These are phyloP conservation scores for Lepus timidus DNA, from an alignment of 2,113 vertebrate genomes.

Conservation along the genomic window DNA sequence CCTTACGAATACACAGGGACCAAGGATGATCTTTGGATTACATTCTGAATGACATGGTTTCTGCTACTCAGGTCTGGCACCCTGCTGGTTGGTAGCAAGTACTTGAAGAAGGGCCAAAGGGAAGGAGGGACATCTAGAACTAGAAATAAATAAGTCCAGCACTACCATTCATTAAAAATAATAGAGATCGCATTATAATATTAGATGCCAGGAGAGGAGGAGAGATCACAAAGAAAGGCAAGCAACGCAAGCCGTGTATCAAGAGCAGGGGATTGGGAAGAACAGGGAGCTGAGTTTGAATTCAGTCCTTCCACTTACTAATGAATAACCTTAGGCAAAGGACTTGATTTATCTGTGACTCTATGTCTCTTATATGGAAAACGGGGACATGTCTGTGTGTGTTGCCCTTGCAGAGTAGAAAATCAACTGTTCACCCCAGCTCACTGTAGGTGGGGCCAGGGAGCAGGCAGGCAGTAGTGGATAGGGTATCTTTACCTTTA, in stretches of 20 bases:
- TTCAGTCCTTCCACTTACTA: neutral
- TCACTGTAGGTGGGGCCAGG: neutral
- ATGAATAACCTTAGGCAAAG: neutral
- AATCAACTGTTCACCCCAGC: neutral
- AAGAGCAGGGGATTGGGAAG: neutral
- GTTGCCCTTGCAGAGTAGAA: neutral
- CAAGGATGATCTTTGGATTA: fast-evolving
- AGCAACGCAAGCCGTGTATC: neutral
- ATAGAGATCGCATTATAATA: neutral
- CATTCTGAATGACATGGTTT: neutral
- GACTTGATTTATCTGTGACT: neutral
- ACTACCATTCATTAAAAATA: neutral
- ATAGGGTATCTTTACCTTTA: fast-evolving
- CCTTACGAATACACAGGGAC: neutral
- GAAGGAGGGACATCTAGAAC: neutral
- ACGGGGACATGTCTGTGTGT: fast-evolving
- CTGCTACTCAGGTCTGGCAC: neutral
- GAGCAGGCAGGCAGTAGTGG: fast-evolving
- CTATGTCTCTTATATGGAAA: neutral
- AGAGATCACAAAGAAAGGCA: neutral
- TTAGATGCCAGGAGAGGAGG: neutral
- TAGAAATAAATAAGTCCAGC: neutral
- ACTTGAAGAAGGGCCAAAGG: neutral
- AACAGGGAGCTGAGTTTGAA: neutral
- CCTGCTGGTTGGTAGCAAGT: neutral